These are phyloP conservation scores for Propsilocerus akamusi DNA, from an alignment of 1,140 invertebrate species.

Conservation along the genomic window DNA sequence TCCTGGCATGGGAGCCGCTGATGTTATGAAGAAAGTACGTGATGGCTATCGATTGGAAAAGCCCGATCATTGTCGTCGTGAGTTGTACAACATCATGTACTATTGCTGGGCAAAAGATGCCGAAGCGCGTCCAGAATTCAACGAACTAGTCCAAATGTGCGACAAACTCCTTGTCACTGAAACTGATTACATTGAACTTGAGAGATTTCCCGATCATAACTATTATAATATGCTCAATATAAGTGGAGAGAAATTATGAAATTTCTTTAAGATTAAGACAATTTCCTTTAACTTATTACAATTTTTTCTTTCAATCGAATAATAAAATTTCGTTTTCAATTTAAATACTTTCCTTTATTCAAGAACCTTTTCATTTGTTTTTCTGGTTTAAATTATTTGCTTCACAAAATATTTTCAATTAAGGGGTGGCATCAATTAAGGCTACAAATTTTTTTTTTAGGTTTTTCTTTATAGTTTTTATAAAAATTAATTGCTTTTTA, in stretches of 20 bases:
- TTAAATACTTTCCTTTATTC: too few species aligned
- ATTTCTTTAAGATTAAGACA: too few species aligned
- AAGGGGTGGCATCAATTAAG: too few species aligned
- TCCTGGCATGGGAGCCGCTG: constrained; percentile 64
- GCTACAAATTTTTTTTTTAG: too few species aligned
- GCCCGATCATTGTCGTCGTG: constrained; percentile 71
- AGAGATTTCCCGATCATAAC: constrained; percentile 81
- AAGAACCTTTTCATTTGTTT: too few species aligned
- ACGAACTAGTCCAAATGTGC: constrained; percentile 55
- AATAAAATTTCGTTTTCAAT: too few species aligned
- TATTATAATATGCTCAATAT: constrained; percentile 76
- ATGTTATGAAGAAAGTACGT: constrained; percentile 63
- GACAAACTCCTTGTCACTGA: constrained; percentile 70
- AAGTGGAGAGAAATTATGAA: constrained; percentile 64
- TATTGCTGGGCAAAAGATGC: constrained; percentile 81
- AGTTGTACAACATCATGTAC: constrained; percentile 86
- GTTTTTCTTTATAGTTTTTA: too few species aligned
- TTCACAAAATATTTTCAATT: too few species aligned
- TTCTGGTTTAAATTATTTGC: too few species aligned
- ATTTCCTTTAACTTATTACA: too few species aligned
- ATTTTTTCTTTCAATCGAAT: too few species aligned
- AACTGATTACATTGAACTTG: constrained; percentile 83
- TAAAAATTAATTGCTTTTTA: too few species aligned
- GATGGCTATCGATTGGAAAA: constrained; percentile 73
- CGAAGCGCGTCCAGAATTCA: constrained; percentile 54